These are phyloP conservation scores for Eremophila alpestris DNA, from an alignment of 2,797 vertebrate genomes.

Conservation along the genomic window DNA sequence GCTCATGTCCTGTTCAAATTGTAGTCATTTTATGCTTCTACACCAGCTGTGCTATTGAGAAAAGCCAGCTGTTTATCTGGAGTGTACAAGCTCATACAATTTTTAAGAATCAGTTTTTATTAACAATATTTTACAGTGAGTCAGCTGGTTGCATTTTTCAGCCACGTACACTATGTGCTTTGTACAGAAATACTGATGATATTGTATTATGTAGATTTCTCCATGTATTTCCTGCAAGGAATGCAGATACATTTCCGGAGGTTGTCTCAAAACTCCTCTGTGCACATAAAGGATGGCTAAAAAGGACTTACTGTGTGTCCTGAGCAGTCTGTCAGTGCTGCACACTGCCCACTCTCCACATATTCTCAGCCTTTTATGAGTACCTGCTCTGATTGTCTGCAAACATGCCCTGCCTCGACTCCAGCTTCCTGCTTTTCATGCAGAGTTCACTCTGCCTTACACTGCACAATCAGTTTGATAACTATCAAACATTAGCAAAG, in stretches of 20 bases:
- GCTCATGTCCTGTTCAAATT: constrained; percentile 27
- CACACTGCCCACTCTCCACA: neutral
- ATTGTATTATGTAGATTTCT: neutral
- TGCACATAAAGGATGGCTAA: neutral
- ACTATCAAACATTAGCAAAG: neutral
- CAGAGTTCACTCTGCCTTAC: neutral
- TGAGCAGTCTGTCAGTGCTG: neutral
- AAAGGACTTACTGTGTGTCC: neutral
- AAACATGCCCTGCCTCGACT: neutral
- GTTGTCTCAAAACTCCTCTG: neutral
- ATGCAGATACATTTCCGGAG: neutral
- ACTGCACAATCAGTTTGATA: neutral
- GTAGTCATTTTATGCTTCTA: constrained; percentile 8
- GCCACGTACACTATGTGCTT: neutral
- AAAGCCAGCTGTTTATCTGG: constrained; percentile 42
- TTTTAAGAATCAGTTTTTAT: constrained; percentile 34
- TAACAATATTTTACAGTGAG: constrained; percentile 36
- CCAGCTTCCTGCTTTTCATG: neutral
- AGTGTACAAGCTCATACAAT: constrained; percentile 10
- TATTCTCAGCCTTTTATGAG: neutral
- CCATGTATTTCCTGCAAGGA: neutral
- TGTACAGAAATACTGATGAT: neutral
- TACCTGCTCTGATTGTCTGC: neutral
- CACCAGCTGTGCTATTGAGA: constrained; percentile 58
- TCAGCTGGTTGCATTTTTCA: constrained; percentile 32